These are phyloP conservation scores for Galaxias olidus DNA, from an alignment of 2,797 vertebrate species.

Conservation along the genomic window DNA sequence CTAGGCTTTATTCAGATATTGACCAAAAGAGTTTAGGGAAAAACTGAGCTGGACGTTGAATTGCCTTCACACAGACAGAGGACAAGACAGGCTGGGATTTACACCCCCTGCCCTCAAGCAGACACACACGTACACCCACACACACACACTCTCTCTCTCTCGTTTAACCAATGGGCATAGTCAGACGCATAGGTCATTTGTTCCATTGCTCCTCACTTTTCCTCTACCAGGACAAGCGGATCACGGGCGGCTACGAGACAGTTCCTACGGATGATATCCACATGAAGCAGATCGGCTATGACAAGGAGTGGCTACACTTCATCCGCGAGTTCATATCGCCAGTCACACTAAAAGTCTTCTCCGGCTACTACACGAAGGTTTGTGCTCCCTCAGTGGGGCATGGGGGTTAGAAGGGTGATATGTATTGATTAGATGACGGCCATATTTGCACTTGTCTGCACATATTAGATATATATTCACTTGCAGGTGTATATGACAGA, in stretches of 20 bases:
- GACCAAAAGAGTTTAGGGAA: slow-evolving; percentile 33
- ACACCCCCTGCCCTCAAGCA: not conserved
- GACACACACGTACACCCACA: slow-evolving; percentile 11
- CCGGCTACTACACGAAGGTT: slow-evolving; percentile 97
- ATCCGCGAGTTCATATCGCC: slow-evolving; percentile 96
- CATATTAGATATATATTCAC: not conserved
- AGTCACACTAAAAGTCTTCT: slow-evolving; percentile 93
- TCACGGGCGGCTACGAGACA: slow-evolving; percentile 94
- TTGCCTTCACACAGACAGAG: no score
- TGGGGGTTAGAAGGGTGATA: not conserved
- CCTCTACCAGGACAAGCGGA: slow-evolving; percentile 82
- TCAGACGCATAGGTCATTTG: slow-evolving; percentile 39
- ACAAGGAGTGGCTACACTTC: slow-evolving; percentile 96
- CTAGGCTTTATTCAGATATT: no score
- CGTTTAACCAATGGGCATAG: slow-evolving; percentile 23
- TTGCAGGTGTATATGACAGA: slow-evolving; percentile 15
- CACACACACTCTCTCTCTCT: slow-evolving; percentile 24
- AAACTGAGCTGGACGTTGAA: slow-evolving; percentile 23
- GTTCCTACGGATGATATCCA: slow-evolving; percentile 98
- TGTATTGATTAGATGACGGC: not conserved
- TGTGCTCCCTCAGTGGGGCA: no score
- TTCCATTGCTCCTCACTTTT: slow-evolving; percentile 46
- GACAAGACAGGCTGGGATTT: no score
- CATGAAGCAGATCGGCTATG: slow-evolving; percentile 91
- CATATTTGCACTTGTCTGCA: not conserved